These are phyloP conservation scores for Bombus sibiricus DNA, from an alignment of 1,140 invertebrate genomes.

Conservation along the genomic window DNA sequence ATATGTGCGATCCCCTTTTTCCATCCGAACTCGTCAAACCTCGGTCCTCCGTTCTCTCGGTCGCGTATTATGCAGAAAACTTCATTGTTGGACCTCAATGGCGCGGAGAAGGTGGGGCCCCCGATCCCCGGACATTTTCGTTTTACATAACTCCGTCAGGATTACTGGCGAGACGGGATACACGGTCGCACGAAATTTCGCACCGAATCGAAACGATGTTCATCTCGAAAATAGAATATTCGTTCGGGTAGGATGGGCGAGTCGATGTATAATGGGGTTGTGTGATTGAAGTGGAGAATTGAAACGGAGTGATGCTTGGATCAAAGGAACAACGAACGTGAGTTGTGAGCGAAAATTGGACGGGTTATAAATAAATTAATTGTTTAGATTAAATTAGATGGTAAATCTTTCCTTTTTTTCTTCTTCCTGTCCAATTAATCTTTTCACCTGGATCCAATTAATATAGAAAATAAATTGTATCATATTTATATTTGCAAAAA, in stretches of 20 bases:
- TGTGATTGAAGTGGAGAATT: neutral
- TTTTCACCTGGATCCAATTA: too few species aligned
- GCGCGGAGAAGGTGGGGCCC: conserved; percentile 48
- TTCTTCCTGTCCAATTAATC: too few species aligned
- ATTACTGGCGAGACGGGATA: conserved; percentile 13
- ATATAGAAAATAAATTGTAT: too few species aligned
- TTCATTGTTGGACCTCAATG: conserved; percentile 62
- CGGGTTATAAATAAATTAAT: too few species aligned
- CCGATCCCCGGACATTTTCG: conserved; percentile 51
- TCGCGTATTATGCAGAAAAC: conserved; percentile 67
- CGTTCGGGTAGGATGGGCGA: neutral
- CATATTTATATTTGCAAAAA: too few species aligned
- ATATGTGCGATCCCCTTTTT: conserved; percentile 60
- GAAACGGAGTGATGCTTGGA: neutral
- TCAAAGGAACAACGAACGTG: neutral
- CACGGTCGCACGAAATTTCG: conserved; percentile 44
- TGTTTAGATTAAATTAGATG: too few species aligned
- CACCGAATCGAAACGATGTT: conserved; percentile 26
- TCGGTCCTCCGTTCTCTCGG: conserved; percentile 37
- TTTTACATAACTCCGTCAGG: conserved; percentile 64
- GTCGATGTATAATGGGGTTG: neutral
- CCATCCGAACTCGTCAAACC: conserved; percentile 45
- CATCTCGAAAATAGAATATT: conserved; percentile 22
- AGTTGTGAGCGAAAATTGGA: neutral
- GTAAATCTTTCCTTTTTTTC: too few species aligned